Conservation (phyloP, 2,113 vertebrate species). For the Turdus rufiventris region DNA sequence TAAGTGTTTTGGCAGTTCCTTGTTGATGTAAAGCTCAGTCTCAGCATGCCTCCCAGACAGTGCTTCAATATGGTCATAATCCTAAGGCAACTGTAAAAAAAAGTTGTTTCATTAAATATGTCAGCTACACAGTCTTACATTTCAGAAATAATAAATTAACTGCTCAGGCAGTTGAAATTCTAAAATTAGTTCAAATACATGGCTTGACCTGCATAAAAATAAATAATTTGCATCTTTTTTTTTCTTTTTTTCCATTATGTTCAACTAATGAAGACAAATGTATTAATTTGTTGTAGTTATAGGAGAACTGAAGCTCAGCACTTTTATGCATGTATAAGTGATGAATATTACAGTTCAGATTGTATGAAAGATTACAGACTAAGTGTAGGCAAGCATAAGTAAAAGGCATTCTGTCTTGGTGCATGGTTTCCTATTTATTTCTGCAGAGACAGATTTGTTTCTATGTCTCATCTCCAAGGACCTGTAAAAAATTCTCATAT, state of each 20-base stretch:
- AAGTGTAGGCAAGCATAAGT: slow-evolving; percentile 9
- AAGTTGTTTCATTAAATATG: neutral
- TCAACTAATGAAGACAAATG: slow-evolving; percentile 70
- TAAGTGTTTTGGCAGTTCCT: neutral
- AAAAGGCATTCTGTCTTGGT: slow-evolving; percentile 1
- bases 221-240: slow-evolving; percentile 49
- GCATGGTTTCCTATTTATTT: slow-evolving; percentile 5
- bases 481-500: neutral
- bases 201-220: slow-evolving; percentile 57
- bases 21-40: neutral
- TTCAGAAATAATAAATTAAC: slow-evolving; percentile 48
- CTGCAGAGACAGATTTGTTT: neutral
- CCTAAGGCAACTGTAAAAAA: neutral
- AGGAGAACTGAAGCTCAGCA: slow-evolving; percentile 44
- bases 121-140: neutral
- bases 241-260: slow-evolving; percentile 30
- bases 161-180: slow-evolving; percentile 45
- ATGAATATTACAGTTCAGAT: slow-evolving; percentile 61
- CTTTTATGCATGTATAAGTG: slow-evolving; percentile 54
- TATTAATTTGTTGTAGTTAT: slow-evolving; percentile 63
- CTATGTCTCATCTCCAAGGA: neutral
- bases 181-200: slow-evolving; percentile 52
- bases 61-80: neutral
- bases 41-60: neutral
- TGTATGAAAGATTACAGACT: slow-evolving; percentile 57